These are phyloP conservation scores for Dinomys branickii DNA, from an alignment of 2,113 vertebrate species.

Conservation along the genomic window DNA sequence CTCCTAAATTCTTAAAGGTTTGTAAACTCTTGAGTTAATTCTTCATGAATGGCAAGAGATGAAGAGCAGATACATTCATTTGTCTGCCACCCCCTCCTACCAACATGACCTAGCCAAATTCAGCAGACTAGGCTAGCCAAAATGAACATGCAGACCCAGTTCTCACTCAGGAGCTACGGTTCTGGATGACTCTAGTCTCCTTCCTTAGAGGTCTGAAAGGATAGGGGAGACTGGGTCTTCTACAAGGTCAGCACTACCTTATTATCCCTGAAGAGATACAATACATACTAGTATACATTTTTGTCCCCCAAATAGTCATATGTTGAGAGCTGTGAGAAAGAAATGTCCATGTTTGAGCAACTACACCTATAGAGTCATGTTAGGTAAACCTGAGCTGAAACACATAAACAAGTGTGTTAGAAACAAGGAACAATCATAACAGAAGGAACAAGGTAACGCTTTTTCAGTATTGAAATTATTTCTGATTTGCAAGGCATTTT, in stretches of 20 bases:
- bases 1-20: neutral
- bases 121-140: conserved; percentile 10
- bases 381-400: neutral
- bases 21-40: neutral
- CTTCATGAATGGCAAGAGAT: conserved; percentile 31
- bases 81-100: neutral
- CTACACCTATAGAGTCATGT: neutral
- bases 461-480: neutral
- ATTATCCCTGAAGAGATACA: neutral
- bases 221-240: neutral
- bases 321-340: neutral
- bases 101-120: neutral
- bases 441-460: neutral
- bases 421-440: neutral
- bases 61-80: conserved; percentile 10
- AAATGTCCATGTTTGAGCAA: neutral
- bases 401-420: neutral
- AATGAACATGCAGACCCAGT: neutral
- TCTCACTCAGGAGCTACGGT: neutral
- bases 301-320: neutral
- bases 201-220: neutral
- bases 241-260: neutral
- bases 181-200: neutral
- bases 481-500: neutral
- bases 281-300: neutral